phyloP scores from a whole-genome alignment of 2,113 vertebrate species.

The Natator depressus region DNA sequence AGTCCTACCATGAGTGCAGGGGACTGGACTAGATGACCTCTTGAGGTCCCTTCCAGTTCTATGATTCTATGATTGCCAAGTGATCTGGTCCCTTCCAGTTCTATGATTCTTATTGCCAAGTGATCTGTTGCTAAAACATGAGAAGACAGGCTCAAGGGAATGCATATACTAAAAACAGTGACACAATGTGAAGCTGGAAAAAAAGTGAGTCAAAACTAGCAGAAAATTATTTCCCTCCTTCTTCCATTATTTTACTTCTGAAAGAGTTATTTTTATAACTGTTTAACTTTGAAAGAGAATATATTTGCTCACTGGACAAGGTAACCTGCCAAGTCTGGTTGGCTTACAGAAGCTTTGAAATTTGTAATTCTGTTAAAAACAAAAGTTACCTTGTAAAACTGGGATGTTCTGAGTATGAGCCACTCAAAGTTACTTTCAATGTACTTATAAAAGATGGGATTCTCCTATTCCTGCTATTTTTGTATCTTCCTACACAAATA shows the following conservation, averaged over 20 bases:
- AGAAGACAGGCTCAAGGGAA: background rate
- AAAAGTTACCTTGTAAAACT: background rate
- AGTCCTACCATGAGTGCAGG: no score
- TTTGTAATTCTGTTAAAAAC: background rate
- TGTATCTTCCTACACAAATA: background rate
- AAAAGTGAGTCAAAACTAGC: background rate
- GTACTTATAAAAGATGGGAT: background rate
- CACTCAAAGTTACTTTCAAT: background rate
- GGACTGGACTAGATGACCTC: no score
- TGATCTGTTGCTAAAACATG: background rate
- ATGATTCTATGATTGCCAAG: background rate
- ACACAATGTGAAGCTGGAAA: background rate
- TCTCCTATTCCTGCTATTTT: background rate
- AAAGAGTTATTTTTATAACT: background rate
- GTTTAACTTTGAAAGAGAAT: background rate
- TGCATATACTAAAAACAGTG: background rate
- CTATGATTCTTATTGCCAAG: background rate
- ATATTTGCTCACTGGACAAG: accelerated
- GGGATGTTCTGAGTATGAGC: background rate
- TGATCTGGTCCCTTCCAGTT: background rate
- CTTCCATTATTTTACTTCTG: background rate
- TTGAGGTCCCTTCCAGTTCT: no score
- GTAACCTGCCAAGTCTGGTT: background rate
- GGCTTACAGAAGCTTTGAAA: background rate
- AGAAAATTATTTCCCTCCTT: background rate